Evolutionary conservation across 2,888 invertebrate genomes (phyloP), one percentile per base, ranked within the genome.

Genomic region (Conus canariensis): DNA sequence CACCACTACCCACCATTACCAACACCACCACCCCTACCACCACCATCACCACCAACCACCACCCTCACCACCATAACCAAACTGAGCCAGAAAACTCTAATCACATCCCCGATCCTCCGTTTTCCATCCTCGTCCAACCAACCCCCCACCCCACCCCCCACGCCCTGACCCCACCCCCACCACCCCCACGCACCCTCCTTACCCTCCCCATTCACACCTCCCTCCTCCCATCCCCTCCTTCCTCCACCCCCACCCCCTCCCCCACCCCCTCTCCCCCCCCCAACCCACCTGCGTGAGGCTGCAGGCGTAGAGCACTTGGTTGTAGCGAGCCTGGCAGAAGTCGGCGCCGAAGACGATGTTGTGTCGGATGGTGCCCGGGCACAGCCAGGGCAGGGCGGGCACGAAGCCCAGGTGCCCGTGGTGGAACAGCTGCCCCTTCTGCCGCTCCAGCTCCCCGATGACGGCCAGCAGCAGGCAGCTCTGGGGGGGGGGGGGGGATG

Each of bases 341-440:
- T 94, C 93, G 8, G 91, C 85, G 6, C 94, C 94, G 91, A 94
- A 94, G 25, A 94, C 90, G 85, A 94, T 92, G 88, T 94, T 94
- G 70, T 94, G 94, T 30, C 94, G 67, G n/a, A 94, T 91, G 64
- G 93, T 92, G 7, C 93, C 94, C 16, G 93, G 90, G 91, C 94
- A 94, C 85, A 94, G 88, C 94, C 94, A 94, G 45, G 93, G 93
- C 64, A 88, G 87, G 85, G 92, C 90, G 5, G 93, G 91, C 19
- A 93, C 92, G 83, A 92, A 94, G 10, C 92, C 93, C 83, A 94
- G 67, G 14, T 90, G 92, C 14, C 94, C 94, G 80, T 92, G 91
- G 30, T 92, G 91, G 14, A 92, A 90, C 19, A 94, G 87, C 30
- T 90, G 93, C 14, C 94, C 94, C 70, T 92, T 92, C n/a, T 92